Percentiles rank a stretch among this genome's conserved stretches.
phyloP scores from a whole-genome alignment of 2,888 invertebrate genomes.

The Trichopoda pennipes region DNA sequence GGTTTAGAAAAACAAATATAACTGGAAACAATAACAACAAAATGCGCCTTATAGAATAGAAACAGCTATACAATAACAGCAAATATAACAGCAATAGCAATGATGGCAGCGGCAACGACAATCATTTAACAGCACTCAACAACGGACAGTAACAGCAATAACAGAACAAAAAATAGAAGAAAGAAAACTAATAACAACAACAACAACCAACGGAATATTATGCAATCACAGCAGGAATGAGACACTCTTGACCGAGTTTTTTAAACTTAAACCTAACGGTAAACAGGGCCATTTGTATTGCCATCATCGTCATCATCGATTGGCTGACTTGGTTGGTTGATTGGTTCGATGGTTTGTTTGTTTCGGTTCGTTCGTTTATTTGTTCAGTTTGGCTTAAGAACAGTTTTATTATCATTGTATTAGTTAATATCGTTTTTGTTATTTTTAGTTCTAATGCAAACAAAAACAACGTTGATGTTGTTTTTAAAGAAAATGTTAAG shows the following conservation, averaged over 20 bases:
- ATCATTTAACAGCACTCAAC: conserved; percentile 37
- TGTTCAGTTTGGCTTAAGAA: conserved; percentile 39
- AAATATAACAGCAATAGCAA: conserved; percentile 37
- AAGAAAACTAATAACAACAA: conserved; percentile 10
- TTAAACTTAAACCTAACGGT: conserved; percentile 77
- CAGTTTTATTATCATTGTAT: conserved; percentile 53
- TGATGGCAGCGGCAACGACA: conserved; percentile 19
- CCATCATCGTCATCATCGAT: conserved; percentile 58
- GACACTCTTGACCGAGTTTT: conserved; percentile 80
- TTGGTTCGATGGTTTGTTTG: conserved; percentile 20
- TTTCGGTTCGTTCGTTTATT: conserved; percentile 41
- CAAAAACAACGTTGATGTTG: not conserved
- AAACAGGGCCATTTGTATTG: conserved; percentile 53
- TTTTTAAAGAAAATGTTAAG: not conserved
- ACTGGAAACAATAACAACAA: conserved; percentile 45
- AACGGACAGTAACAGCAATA: conserved; percentile 42
- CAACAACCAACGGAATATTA: conserved; percentile 76
- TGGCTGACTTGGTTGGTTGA: conserved; percentile 6
- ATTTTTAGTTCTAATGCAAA: conserved; percentile 10
- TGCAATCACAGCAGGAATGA: conserved; percentile 79
- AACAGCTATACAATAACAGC: conserved; percentile 37
- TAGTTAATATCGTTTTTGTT: conserved; percentile 22
- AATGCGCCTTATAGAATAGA: conserved; percentile 46
- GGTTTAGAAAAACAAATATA: conserved; percentile 4
- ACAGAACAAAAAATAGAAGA: conserved; percentile 23